Base-by-base conservation (phyloP, 2,113 vertebrate species). In the Alethe castanea region DNA sequence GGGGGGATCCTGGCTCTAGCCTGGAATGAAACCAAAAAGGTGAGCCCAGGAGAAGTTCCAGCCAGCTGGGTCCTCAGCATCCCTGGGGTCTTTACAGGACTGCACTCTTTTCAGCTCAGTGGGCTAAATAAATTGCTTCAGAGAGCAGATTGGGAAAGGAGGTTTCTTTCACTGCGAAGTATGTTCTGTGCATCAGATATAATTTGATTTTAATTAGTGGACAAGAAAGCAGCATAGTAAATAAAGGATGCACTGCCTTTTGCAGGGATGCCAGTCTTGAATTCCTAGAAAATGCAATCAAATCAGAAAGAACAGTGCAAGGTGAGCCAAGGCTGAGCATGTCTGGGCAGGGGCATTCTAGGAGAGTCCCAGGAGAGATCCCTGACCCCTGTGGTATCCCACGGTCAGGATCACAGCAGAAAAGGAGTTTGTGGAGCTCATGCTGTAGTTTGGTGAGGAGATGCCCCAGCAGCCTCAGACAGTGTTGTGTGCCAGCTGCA, bases 121-220 rank as follows among this genome's bases (percentile, higher is more conserved):
- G 0, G 66, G 42, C n/a, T 72, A 67, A 76, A 90, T 44, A 64
- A 88, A 86, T 73, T 80, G 54, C 86, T 86, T 69, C 64, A 31
- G 44, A 44, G 60, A 88, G 71, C 47, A 45, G 62, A 53, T 6
- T 26, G 82, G 81, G 61, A 36, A 85, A 61, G 78, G 82, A 73
- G 66, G 60, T 66, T 92, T 81, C 60, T 76, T 62, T 90, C 19
- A 2, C 71, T 47, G 64, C 52, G 4, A 33, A 81, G 35, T 19
- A 28, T 40, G 76, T 84, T 61, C 56, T 2, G 14, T 64, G 66
- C 76, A 54, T 52, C 60, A 53, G 80, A 61, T 92, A 23, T 40
- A 81, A 93, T 84, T 88, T 73, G 45, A 50, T 80, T 80, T 86
- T 95, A 94, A 95, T 97, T 92, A 93, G 80, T 1, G 8, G 71